Evolutionary conservation across 2,888 invertebrate genomes (phyloP), one percentile per base, ranked within the genome.

Genomic region (Eupithecia inturbata): DNA sequence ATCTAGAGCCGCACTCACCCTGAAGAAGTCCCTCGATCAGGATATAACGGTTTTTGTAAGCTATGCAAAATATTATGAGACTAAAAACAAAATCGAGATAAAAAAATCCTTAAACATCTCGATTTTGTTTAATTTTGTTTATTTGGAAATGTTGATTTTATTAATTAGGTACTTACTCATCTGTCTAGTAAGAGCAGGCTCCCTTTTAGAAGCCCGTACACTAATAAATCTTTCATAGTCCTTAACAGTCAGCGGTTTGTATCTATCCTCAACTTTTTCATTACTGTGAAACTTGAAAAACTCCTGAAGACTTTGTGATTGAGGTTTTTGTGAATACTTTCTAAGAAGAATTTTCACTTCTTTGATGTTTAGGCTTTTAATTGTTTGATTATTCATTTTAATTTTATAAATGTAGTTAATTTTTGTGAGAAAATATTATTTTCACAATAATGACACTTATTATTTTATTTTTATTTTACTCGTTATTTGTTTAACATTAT

Each of bases 221-320:
- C 92, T 94, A 6, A 94, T 83, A 72, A 91, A 94, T 68, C 90
- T 87, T 1, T 79, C 81, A 75, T 95, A 95, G 60, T 94, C 94
- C 1, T 84, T 79, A 5, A 86, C 91, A 10, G 82, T 82, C 72
- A 93, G 73, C 0, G 87, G 85, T 28, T 87, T 85, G 72, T 88
- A 89, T 33, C 83, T 84, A 1, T 88, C 86, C 6, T 85, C 82
- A 4, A 84, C 75, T 49, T 79, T 77, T 16, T 76, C 79, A 0
- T 91, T 90, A 78, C 87, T 87, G 49, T 92, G 90, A 71, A 88
- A 92, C 82, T 91, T 92, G 71, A 91, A 91, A 16, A 92, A 85
- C 49, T 91, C 87, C 2, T 87, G 86, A 7, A 79, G 41, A 28
- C 82, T 84, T n/a, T 79, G 79, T 45, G 80, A 82, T n/a, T 53